These are phyloP conservation scores for Prionailurus bengalensis DNA, from an alignment of 2,113 vertebrate genomes.

Conservation along the genomic window DNA sequence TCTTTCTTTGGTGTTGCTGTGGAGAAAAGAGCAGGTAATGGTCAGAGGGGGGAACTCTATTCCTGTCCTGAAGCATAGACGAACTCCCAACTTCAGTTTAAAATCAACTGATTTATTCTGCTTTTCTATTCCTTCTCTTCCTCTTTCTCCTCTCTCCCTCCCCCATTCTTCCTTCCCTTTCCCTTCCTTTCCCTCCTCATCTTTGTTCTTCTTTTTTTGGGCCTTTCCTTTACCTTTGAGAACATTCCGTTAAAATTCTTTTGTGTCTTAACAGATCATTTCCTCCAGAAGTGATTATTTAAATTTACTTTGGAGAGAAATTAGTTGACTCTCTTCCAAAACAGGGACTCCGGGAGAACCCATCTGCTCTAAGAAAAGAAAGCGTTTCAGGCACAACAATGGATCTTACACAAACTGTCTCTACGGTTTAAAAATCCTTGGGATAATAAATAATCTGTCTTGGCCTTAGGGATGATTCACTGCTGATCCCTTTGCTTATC, in stretches of 20 bases:
- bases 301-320: constrained; percentile 49
- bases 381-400: constrained; percentile 24
- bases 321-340: constrained; percentile 41
- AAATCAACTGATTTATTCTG: constrained; percentile 49
- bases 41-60: constrained; percentile 77
- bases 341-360: neutral
- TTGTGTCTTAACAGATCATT: constrained; percentile 27
- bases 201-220: neutral
- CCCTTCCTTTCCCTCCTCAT: neutral
- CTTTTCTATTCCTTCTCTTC: neutral
- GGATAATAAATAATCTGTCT: constrained; percentile 36
- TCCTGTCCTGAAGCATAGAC: constrained; percentile 84
- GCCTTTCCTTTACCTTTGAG: neutral
- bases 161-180: fast-evolving
- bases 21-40: constrained; percentile 83
- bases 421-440: constrained; percentile 21
- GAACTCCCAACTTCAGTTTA: constrained; percentile 62
- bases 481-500: constrained; percentile 20
- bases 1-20: constrained; percentile 86
- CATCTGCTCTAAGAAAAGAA: constrained; percentile 2
- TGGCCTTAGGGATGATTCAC: constrained; percentile 35
- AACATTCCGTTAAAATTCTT: neutral
- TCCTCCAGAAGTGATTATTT: constrained; percentile 55
- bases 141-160: neutral
- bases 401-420: neutral